Evolutionary conservation across 1,140 invertebrate species (phyloP), one percentile per base, ranked within the genome.

Genomic region (Orchestia grillus): DNA sequence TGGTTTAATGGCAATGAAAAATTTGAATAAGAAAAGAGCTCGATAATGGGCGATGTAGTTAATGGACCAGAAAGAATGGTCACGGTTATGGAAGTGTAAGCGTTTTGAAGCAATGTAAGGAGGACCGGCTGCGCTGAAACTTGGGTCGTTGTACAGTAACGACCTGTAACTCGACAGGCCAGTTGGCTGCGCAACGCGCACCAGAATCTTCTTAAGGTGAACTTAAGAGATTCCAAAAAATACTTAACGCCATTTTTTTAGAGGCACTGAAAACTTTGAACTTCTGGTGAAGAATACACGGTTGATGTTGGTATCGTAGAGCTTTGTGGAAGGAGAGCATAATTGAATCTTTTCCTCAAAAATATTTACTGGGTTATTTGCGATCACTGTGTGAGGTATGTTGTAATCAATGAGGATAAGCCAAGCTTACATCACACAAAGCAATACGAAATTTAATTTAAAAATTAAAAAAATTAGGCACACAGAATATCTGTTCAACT

Each of bases 81-180:
- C 88, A 90, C 43, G 88, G 88, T 90, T 90, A 90, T 90, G 88
- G 43, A 42, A 41, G 43, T 90, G 43, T 90, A 90, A 90, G 88
- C n/a, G 88, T 90, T 90, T 90, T 90, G n/a, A 90, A 90, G 43
- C n/a, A 44, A 44, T 42, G 43, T 11, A 43, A 90, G 41, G 92
- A 40, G 44, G 90, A 28, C 41, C 92, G 19, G 92, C 92, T 47
- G 92, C 36, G 92, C 43, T 47, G 92, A 16, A 94, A 94, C 92
- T 94, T 94, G 0, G 92, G 40, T 94, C 92, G 92, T 94, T 94
- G 40, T 90, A 90, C 92, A 45, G 92, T 94, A 94, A 94, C 92
- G 41, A 44, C 43, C 44, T n/a, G 92, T 94, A 44, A 47, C 92
- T 91, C 44, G 6, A 91, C 41, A 15, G 41, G 44, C 88, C 41